Conservation (phyloP, 2,113 vertebrate genomes). For the Dunckerocampus dactyliophorus region DNA sequence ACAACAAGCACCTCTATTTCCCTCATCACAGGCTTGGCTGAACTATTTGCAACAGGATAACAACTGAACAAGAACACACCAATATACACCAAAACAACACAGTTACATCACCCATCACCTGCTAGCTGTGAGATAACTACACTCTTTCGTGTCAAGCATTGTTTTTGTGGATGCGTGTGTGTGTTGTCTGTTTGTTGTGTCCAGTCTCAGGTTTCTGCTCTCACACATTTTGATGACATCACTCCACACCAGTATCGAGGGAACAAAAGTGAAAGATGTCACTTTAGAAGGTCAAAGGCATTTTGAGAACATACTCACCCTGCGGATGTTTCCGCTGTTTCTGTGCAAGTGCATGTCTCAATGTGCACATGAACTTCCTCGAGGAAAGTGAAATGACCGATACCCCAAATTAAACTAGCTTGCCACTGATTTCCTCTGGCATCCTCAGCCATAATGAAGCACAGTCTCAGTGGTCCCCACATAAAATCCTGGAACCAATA, state of each 20-base stretch:
- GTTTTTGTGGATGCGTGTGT: constrained; percentile 4
- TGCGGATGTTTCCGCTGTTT: constrained; percentile 11
- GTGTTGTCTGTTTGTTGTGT: constrained; percentile 7
- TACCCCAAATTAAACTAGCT: not conserved
- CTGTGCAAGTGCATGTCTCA: not conserved
- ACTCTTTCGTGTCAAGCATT: constrained; percentile 15
- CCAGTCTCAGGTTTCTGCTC: constrained; percentile 46
- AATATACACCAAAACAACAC: not conserved
- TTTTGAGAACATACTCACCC: constrained; percentile 47
- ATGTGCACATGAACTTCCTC: not conserved
- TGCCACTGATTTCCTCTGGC: not conserved
- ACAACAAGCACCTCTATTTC: constrained; percentile 47
- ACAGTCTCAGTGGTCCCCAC: not conserved
- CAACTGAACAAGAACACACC: constrained; percentile 26
- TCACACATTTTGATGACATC: constrained; percentile 55
- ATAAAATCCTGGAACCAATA: not conserved
- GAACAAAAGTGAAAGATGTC: constrained; percentile 48
- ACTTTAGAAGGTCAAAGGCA: constrained; percentile 53
- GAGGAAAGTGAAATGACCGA: not conserved
- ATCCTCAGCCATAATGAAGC: not conserved
- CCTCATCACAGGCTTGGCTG: constrained; percentile 33
- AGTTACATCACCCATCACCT: not conserved
- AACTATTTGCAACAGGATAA: constrained; percentile 41
- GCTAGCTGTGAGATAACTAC: not conserved
- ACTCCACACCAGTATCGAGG: constrained; percentile 28